Evolutionary conservation across 2,888 invertebrate genomes (phyloP), one percentile per base, ranked within the genome.

Genomic region (Acrobasis repandana): DNA sequence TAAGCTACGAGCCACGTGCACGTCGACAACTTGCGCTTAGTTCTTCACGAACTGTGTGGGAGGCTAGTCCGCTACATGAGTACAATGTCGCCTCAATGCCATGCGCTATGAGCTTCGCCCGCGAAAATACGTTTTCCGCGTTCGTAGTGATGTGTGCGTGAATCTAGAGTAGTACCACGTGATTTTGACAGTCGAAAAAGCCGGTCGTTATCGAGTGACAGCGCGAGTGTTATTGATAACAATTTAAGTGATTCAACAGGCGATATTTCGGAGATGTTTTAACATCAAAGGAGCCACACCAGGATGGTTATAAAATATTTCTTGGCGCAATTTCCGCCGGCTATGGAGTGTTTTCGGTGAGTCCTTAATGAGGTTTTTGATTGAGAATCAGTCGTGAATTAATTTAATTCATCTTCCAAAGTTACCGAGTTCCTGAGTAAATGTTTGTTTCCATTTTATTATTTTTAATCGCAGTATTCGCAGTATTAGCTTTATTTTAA

Each of bases 31-130:
- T 91, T 90, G 89, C 90, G 90, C 83, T 85, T 85, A 85, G 91
- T 92, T 92, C 90, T 90, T 90, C 90, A 85, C 90, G 85, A 90
- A 89, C 90, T 85, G 88, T 90, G 90, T 91, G 85, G 88, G 90
- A 90, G 91, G 90, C 83, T 88, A 90, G 90, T 90, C 87, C 84
- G 88, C 85, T 89, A 87, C 86, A 86, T 88, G 88, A 86, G 79
- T 85, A 83, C 83, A 81, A 87, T 86, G 83, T 80, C 82, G 72
- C 77, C 79, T 80, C 79, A 82, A 85, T 84, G 90, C 82, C 89
- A 88, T 87, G 88, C 86, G 90, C 84, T 82, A 70, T 82, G 77
- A 79, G 74, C 76, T 76, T 60, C 69, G 65, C 74, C 75, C 79
- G 87, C 85, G 86, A 82, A 86, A 84, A 87, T 81, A 81, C 83